phyloP scores from a whole-genome alignment of 2,888 invertebrate species.

The Didymodactylos carnosus region DNA sequence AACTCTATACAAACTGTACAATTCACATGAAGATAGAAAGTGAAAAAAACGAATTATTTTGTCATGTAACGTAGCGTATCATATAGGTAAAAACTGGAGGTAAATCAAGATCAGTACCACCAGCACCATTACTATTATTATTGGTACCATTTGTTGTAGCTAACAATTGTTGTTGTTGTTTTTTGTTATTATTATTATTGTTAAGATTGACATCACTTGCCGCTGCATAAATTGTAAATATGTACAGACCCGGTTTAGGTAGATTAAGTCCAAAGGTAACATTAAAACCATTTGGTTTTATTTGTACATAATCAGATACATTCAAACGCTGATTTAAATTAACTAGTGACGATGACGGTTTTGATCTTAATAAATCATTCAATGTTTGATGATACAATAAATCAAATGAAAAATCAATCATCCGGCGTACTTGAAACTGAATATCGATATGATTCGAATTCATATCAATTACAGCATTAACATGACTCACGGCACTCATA shows the following conservation, averaged over 20 bases:
- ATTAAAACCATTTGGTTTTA: constrained; percentile 7
- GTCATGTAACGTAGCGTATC: constrained; percentile 3
- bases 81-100: constrained; percentile 12
- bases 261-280: constrained; percentile 7
- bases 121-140: not conserved
- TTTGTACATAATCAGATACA: constrained; percentile 2
- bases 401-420: constrained; percentile 14
- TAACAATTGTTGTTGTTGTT: too few relatives aligned
- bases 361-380: not conserved
- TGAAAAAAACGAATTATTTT: too few relatives aligned
- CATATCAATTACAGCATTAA: not conserved
- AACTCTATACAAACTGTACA: too few relatives aligned
- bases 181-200: too few relatives aligned
- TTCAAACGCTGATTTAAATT: constrained; percentile 4
- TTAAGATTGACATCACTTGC: too few relatives aligned
- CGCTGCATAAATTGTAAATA: constrained; percentile 13
- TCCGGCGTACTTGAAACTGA: constrained; percentile 12
- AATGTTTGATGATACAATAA: not conserved
- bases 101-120: not conserved
- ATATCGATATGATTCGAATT: constrained; percentile 3
- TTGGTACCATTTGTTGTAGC: not conserved
- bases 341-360: not conserved
- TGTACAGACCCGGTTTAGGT: constrained; percentile 3
- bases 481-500: constrained; percentile 3
- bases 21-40: too few relatives aligned